Conservation (phyloP, 2,888 invertebrate genomes). For the Lapara coniferarum region DNA sequence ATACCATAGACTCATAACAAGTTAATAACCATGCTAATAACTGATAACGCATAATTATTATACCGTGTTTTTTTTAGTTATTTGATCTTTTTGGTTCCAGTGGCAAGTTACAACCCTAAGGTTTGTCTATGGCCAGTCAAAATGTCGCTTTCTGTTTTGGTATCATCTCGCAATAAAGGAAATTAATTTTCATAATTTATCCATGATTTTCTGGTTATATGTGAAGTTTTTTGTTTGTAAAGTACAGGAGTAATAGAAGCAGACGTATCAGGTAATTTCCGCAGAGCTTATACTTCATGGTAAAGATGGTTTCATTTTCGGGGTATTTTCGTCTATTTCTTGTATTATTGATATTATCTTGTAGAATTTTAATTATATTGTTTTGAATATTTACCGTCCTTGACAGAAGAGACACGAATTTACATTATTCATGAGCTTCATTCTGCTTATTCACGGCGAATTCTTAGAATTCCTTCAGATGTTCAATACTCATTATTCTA, state of each 20-base stretch:
- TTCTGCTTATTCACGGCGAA: no score
- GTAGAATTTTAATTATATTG: slow-evolving; percentile 11
- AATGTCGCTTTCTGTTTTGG: slow-evolving; percentile 82
- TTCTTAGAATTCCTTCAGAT: slow-evolving; percentile 25
- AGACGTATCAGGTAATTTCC: slow-evolving; percentile 38
- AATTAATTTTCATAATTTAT: slow-evolving; percentile 67
- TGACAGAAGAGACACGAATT: not conserved
- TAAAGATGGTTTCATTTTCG: slow-evolving; percentile 13
- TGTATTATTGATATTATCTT: slow-evolving; percentile 10
- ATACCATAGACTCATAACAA: no score
- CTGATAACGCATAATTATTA: no score
- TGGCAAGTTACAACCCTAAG: not conserved
- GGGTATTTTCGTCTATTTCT: slow-evolving; percentile 27
- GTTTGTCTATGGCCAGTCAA: slow-evolving; percentile 64
- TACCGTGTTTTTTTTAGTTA: no score
- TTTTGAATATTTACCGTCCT: slow-evolving; percentile 3
- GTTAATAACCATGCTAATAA: no score
- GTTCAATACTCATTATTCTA: slow-evolving; percentile 3
- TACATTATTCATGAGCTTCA: slow-evolving; percentile 14
- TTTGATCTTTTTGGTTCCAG: not conserved
- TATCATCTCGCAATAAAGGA: slow-evolving; percentile 69
- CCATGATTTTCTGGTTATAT: slow-evolving; percentile 52
- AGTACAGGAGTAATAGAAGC: slow-evolving; percentile 36
- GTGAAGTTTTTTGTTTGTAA: slow-evolving; percentile 48
- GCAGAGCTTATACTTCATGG: not conserved